Conservation (phyloP, 2,797 vertebrate genomes). For the Pseudopleuronectes americanus region DNA sequence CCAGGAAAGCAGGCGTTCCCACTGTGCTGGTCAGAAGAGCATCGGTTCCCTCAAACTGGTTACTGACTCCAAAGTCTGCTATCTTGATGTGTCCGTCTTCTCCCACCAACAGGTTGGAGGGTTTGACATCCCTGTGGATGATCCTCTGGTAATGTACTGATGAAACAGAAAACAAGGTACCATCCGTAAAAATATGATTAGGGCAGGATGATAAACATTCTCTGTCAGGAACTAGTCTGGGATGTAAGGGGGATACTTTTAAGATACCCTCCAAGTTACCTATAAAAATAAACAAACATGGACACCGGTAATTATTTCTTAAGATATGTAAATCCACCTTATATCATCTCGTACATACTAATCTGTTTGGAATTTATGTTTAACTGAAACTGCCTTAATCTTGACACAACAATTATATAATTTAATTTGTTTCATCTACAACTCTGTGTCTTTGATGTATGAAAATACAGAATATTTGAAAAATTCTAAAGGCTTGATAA, state of each 20-base stretch:
- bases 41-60: constrained; percentile 95
- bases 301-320: no score
- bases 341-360: no score
- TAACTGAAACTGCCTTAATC: no score
- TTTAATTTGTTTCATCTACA: no score
- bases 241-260: background rate
- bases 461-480: no score
- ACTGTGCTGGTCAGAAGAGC: constrained; percentile 96
- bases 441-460: no score
- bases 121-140: constrained; percentile 97
- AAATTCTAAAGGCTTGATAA: no score
- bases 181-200: background rate
- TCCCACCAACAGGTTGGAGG: constrained; percentile 95
- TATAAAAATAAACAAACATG: background rate
- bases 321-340: no score
- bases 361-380: no score
- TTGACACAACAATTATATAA: no score
- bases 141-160: constrained; percentile 99
- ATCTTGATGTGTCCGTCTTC: constrained; percentile 97
- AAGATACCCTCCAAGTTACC: background rate
- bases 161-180: background rate
- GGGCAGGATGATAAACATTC: background rate
- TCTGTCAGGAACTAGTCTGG: background rate
- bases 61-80: constrained; percentile 97
- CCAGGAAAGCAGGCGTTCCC: constrained; percentile 97